phyloP scores from a whole-genome alignment of 2,888 invertebrate genomes.

The Eilema sororculum region DNA sequence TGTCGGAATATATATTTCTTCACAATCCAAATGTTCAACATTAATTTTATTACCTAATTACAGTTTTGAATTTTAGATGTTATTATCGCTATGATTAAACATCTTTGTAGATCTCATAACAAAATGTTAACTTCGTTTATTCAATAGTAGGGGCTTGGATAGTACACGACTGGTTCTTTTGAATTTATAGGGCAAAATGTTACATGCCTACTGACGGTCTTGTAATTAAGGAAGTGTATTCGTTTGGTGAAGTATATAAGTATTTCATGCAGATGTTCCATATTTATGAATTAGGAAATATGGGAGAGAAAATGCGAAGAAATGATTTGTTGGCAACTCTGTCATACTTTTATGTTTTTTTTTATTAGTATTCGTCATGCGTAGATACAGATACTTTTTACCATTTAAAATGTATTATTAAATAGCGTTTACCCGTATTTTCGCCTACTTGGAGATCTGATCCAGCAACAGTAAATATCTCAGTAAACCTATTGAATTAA shows the following conservation, averaged over 20 bases:
- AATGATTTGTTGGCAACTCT: background rate
- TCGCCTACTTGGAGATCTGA: too few relatives aligned
- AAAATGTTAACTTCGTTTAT: background rate
- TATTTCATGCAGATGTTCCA: constrained; percentile 8
- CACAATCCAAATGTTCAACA: too few relatives aligned
- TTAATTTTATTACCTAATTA: too few relatives aligned
- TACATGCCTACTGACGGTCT: constrained; percentile 24
- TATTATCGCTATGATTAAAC: background rate
- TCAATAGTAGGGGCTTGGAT: constrained; percentile 12
- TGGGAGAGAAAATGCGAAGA: background rate
- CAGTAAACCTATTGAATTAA: too few relatives aligned
- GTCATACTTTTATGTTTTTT: background rate
- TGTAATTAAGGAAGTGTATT: constrained; percentile 42
- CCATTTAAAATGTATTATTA: too few relatives aligned
- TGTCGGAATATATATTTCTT: too few relatives aligned
- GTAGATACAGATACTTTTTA: too few relatives aligned
- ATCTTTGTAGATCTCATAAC: background rate
- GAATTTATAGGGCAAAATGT: constrained; percentile 33
- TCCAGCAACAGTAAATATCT: too few relatives aligned
- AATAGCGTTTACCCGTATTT: too few relatives aligned
- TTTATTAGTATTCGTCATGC: too few relatives aligned
- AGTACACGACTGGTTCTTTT: constrained; percentile 32
- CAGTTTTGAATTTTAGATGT: too few relatives aligned
- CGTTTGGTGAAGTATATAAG: constrained; percentile 20
- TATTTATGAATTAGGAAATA: constrained; percentile 9